Evolutionary conservation across 2,888 invertebrate genomes (phyloP).

Genomic region (Caenorhabditis sp.): DNA sequence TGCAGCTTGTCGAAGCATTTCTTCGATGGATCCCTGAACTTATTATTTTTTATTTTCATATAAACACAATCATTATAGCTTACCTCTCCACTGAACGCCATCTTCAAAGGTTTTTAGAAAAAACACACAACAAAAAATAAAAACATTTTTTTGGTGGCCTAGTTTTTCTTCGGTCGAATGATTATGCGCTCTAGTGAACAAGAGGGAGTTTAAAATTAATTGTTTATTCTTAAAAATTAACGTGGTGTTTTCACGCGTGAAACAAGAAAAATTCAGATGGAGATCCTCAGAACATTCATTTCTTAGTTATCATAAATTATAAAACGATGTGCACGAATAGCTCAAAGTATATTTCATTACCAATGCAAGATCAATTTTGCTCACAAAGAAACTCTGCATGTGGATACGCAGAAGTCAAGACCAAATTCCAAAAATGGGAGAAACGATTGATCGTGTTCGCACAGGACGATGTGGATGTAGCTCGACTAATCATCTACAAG

Average conservation of each 20-base stretch:
- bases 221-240: neutral
- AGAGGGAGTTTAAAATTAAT: neutral
- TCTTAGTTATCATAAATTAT: neutral
- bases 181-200: neutral
- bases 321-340: conserved; percentile 1
- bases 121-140: too few species aligned
- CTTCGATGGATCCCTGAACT: conserved; percentile 51
- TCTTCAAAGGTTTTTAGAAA: too few species aligned
- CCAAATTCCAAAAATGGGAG: neutral
- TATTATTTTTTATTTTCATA: neutral
- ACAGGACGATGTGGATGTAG: neutral
- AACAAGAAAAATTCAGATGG: neutral
- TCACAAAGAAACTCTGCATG: neutral
- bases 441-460: neutral
- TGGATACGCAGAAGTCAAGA: neutral
- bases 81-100: neutral
- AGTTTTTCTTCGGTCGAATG: neutral
- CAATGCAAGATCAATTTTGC: neutral
- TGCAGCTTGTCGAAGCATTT: conserved; percentile 63
- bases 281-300: neutral
- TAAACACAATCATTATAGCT: neutral
- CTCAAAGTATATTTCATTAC: conserved; percentile 1
- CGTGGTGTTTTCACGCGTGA: neutral
- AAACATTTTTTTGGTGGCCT: too few species aligned
- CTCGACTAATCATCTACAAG: conserved; percentile 3